phyloP scores from a whole-genome alignment of 2,113 vertebrate genomes.

The Callipepla squamata region DNA sequence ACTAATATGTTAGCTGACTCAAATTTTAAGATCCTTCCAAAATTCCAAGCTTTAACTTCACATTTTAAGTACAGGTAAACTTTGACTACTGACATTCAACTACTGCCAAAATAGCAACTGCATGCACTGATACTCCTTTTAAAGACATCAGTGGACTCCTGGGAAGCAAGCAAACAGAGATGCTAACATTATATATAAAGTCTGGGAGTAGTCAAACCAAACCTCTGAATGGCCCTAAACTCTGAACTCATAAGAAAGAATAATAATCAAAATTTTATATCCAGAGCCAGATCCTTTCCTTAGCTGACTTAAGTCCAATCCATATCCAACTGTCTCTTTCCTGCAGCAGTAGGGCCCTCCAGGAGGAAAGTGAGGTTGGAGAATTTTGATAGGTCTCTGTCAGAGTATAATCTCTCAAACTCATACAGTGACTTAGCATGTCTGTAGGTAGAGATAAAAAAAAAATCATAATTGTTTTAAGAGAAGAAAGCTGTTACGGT shows the following conservation, averaged over 20 bases:
- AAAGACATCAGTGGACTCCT: background rate
- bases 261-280: background rate
- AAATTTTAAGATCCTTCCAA: background rate
- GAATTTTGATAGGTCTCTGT: background rate
- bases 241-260: background rate
- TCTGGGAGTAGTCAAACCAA: background rate
- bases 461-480: background rate
- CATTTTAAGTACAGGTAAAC: slow-evolving; percentile 9
- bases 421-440: background rate
- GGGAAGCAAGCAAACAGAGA: slow-evolving; percentile 18
- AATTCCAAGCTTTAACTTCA: background rate
- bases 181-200: slow-evolving; percentile 16
- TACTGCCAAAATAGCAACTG: background rate
- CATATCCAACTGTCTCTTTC: background rate
- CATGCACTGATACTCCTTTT: background rate
- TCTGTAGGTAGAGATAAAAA: background rate
- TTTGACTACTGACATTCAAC: background rate
- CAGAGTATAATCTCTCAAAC: background rate
- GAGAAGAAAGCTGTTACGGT: background rate
- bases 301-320: background rate
- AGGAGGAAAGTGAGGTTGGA: background rate
- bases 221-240: background rate
- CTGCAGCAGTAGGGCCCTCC: background rate
- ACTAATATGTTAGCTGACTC: background rate
- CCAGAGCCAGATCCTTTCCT: background rate